Evolutionary conservation across 2,113 vertebrate species (phyloP).

Genomic region (Paralichthys olivaceus): DNA sequence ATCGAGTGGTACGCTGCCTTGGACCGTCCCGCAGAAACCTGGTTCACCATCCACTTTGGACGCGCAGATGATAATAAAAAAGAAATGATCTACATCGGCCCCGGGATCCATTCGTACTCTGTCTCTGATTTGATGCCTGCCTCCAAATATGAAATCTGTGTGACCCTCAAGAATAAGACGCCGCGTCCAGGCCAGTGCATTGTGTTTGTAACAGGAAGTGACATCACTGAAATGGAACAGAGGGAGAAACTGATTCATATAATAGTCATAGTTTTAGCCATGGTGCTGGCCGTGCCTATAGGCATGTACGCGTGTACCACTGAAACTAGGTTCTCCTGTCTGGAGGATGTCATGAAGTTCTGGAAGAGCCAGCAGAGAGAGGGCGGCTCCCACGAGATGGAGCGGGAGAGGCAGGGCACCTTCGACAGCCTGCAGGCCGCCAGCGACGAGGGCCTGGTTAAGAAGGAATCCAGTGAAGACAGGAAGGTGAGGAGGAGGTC

Average conservation of each 20-base stretch:
- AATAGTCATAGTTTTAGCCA: constrained; percentile 88
- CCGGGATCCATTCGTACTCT: constrained; percentile 87
- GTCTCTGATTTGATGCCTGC: constrained; percentile 87
- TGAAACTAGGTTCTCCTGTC: constrained; percentile 81
- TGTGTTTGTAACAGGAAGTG: constrained; percentile 89
- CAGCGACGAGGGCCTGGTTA: constrained; percentile 84
- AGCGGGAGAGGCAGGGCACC: constrained; percentile 78
- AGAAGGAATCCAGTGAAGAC: constrained; percentile 73
- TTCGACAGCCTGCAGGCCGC: constrained; percentile 85
- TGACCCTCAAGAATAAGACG: constrained; percentile 83
- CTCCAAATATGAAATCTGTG: constrained; percentile 91
- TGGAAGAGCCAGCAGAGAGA: constrained; percentile 73
- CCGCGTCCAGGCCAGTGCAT: constrained; percentile 86
- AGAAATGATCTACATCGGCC: constrained; percentile 88
- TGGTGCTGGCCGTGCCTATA: constrained; percentile 88
- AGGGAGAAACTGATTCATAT: constrained; percentile 90
- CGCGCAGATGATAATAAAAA: constrained; percentile 77
- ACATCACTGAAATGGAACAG: constrained; percentile 86
- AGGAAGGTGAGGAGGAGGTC: constrained; percentile 69
- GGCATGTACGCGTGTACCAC: constrained; percentile 90
- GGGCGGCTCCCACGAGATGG: constrained; percentile 10
- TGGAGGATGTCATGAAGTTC: constrained; percentile 68
- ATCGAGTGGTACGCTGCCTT: constrained; percentile 87
- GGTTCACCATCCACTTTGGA: constrained; percentile 89
- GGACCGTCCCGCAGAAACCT: constrained; percentile 81